phyloP scores from a whole-genome alignment of 2,888 invertebrate species.

The Zonitis immaculata region DNA sequence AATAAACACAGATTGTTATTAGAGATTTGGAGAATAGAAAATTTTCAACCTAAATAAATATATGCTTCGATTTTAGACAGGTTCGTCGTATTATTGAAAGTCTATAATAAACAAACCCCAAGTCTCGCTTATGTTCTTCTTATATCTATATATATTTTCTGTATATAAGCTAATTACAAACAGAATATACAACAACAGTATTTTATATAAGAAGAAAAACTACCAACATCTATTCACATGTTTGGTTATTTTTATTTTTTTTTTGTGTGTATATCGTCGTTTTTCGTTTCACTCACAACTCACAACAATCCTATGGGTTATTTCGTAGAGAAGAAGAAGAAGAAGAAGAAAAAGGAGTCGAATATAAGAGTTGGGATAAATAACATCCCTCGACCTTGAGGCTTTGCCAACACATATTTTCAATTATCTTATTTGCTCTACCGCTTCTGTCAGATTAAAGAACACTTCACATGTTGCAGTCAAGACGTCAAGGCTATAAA shows the following conservation, averaged over 20 bases:
- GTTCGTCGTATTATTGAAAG: neutral
- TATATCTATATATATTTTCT: too few species aligned
- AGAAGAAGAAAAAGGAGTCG: too few species aligned
- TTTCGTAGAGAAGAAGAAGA: neutral
- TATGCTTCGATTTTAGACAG: neutral
- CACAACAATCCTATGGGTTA: neutral
- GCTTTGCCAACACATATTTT: constrained; percentile 47
- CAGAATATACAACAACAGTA: constrained; percentile 34
- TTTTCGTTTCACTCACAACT: neutral
- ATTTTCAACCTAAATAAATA: neutral
- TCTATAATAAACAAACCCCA: neutral
- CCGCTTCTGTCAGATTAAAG: constrained; percentile 48
- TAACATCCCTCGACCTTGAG: constrained; percentile 46
- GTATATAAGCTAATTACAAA: constrained; percentile 41
- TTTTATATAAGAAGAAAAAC: constrained; percentile 5
- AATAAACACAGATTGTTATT: neutral
- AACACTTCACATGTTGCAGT: constrained; percentile 43
- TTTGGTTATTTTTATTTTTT: too few species aligned
- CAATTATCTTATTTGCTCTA: constrained; percentile 48
- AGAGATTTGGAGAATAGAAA: neutral
- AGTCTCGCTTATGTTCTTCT: too few species aligned
- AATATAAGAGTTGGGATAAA: constrained; percentile 34
- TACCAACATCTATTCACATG: constrained; percentile 2
- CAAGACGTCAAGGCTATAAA: constrained; percentile 39
- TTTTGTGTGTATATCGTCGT: too few species aligned